These are phyloP conservation scores for Itoplectis maculator DNA, from an alignment of 2,888 invertebrate genomes.

Conservation along the genomic window DNA sequence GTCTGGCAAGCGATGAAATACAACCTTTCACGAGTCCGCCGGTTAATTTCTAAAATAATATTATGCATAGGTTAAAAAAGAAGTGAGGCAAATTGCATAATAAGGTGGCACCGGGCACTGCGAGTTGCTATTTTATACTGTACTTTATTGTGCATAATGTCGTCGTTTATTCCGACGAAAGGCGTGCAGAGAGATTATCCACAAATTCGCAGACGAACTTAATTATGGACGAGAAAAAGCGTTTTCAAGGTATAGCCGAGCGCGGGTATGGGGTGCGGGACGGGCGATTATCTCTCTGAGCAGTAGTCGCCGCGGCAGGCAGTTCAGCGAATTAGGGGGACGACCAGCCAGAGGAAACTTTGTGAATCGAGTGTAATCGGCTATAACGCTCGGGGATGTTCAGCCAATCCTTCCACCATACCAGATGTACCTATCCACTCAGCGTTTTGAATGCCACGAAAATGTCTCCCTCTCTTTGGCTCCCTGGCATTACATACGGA, in stretches of 20 bases:
- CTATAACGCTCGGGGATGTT: slow-evolving; percentile 20
- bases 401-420: slow-evolving; percentile 41
- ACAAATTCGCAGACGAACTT: slow-evolving; percentile 44
- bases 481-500: neutral
- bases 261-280: slow-evolving; percentile 21
- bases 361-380: slow-evolving; percentile 53
- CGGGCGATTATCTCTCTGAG: slow-evolving; percentile 36
- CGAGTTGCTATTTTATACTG: slow-evolving; percentile 11
- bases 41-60: neutral
- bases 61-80: neutral
- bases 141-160: slow-evolving; percentile 37
- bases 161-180: slow-evolving; percentile 39
- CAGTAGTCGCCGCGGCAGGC: slow-evolving; percentile 42
- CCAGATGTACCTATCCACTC: slow-evolving; percentile 14
- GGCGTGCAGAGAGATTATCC: slow-evolving; percentile 39
- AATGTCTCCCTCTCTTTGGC: neutral
- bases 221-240: slow-evolving; percentile 45
- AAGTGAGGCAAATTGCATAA: slow-evolving; percentile 32
- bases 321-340: slow-evolving; percentile 46
- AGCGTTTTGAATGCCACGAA: neutral
- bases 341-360: slow-evolving; percentile 32
- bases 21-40: neutral
- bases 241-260: slow-evolving; percentile 31
- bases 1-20: neutral
- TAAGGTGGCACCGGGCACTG: slow-evolving; percentile 4